These are phyloP conservation scores for Enteromius paludinosus DNA, from an alignment of 2,797 vertebrate species.

Conservation along the genomic window DNA sequence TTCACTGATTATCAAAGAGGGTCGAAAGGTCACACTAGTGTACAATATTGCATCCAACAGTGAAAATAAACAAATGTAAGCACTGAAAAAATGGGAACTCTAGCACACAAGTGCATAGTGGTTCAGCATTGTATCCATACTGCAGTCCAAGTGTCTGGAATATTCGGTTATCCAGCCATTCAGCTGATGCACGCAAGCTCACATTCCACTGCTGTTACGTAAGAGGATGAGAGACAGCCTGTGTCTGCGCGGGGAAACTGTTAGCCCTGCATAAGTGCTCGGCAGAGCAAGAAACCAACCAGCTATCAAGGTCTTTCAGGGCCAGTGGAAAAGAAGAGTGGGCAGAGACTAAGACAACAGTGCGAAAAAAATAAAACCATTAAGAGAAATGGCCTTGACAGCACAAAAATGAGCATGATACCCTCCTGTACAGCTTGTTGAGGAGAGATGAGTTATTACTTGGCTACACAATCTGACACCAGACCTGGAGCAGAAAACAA, in stretches of 20 bases:
- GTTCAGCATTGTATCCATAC: neutral
- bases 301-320: conserved; percentile 22
- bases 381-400: conserved; percentile 7
- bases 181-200: conserved; percentile 12
- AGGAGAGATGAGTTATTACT: neutral
- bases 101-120: neutral
- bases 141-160: conserved; percentile 16
- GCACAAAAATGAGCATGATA: neutral
- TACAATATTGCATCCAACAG: conserved; percentile 16
- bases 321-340: conserved; percentile 10
- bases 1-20: conserved; percentile 59
- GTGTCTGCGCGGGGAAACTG: neutral
- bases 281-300: conserved; percentile 1
- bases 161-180: conserved; percentile 23
- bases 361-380: neutral
- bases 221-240: conserved; percentile 40
- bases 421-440: neutral
- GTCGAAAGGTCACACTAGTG: conserved; percentile 69
- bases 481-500: neutral
- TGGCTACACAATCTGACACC: neutral
- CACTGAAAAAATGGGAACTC: neutral
- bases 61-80: conserved; percentile 2
- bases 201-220: conserved; percentile 47
- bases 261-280: neutral
- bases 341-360: neutral